phyloP scores from a whole-genome alignment of 2,113 vertebrate species.

The Struthidea cinerea region DNA sequence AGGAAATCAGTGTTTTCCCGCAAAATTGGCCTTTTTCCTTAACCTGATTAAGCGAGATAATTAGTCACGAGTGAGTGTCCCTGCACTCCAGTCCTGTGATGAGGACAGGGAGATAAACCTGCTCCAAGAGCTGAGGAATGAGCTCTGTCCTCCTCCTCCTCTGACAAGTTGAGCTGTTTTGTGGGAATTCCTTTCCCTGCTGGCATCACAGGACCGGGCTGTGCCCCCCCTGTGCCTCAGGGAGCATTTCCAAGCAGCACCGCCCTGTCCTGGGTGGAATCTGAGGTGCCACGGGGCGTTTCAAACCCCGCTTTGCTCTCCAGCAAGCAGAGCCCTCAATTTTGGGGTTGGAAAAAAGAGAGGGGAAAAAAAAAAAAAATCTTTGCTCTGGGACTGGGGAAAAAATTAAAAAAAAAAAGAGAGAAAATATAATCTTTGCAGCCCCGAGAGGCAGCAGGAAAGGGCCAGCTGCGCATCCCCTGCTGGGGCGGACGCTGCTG shows the following conservation, averaged over 20 bases:
- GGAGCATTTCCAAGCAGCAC: not conserved
- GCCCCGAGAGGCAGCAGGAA: not conserved
- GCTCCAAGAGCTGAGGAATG: not conserved
- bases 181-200: not conserved
- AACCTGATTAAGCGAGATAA: not conserved
- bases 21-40: not conserved
- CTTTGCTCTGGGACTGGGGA: not conserved
- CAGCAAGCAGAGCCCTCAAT: not conserved
- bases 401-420: too few species aligned
- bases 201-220: not conserved
- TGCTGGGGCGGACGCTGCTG: not conserved
- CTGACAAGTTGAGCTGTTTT: not conserved
- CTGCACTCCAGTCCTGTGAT: not conserved
- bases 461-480: not conserved
- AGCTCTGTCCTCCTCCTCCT: not conserved
- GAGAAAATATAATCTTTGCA: not conserved
- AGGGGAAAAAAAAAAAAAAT: too few species aligned
- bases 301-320: not conserved
- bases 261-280: not conserved
- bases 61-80: not conserved
- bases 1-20: not conserved
- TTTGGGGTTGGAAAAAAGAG: not conserved
- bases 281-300: not conserved
- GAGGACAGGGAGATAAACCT: not conserved
- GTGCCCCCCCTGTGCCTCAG: not conserved